phyloP scores from a whole-genome alignment of 2,113 vertebrate species.

The Phaethornis superciliosus region DNA sequence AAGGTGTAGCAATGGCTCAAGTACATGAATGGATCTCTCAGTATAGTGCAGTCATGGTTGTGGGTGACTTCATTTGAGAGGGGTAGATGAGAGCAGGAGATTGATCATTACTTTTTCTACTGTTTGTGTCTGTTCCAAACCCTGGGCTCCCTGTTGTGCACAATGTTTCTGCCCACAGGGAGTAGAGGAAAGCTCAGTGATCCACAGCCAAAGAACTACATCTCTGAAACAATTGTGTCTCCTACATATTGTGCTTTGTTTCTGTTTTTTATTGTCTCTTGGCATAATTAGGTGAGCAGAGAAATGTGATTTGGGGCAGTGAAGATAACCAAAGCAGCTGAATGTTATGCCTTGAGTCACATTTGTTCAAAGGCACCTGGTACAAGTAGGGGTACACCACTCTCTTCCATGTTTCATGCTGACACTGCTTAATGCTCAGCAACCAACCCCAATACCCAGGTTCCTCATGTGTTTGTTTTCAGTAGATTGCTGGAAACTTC shows the following conservation, averaged over 20 bases:
- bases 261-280: neutral
- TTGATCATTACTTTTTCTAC: neutral
- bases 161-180: neutral
- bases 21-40: neutral
- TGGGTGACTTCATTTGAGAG: neutral
- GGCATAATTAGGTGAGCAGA: neutral
- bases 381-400: no score
- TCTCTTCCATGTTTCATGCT: neutral
- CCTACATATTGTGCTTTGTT: neutral
- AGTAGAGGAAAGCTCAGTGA: neutral
- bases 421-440: fast-evolving
- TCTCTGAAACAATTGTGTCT: neutral
- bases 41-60: neutral
- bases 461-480: neutral
- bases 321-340: neutral
- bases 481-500: neutral
- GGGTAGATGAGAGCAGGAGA: neutral
- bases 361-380: fast-evolving
- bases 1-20: neutral
- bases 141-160: no score
- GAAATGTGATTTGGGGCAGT: neutral
- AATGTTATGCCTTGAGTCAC: neutral
- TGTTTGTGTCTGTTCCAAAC: neutral
- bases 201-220: neutral
- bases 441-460: neutral